A percentile compares a stretch with the other conserved stretches of the same genome.
Conservation (phyloP, 1,140 invertebrate species). For the Penaeus vannamei region DNA sequence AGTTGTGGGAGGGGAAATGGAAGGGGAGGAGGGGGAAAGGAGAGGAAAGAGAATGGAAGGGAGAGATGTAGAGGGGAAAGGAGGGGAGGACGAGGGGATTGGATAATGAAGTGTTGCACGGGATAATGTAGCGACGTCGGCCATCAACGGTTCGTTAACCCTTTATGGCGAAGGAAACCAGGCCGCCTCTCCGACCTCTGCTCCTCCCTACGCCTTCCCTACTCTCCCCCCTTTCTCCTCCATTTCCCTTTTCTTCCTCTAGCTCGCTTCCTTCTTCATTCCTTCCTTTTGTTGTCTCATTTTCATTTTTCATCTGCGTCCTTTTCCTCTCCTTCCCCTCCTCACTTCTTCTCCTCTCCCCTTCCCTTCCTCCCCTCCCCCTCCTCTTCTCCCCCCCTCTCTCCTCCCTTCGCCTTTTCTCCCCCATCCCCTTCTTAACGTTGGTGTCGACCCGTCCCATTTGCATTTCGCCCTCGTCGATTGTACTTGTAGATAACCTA, state of each 20-base stretch:
- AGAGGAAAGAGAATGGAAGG: background rate
- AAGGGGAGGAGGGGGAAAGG: background rate
- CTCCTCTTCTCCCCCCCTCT: background rate
- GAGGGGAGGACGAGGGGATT: background rate
- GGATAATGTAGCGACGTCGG: too few relatives aligned
- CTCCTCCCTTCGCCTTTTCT: background rate
- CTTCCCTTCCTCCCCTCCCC: background rate
- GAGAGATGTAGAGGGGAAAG: background rate
- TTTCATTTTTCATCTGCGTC: background rate
- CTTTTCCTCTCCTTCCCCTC: conserved; percentile 1
- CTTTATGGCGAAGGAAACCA: background rate
- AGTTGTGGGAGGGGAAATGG: background rate
- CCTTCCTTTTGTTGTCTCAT: background rate
- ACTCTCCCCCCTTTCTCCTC: background rate
- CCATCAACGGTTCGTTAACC: too few relatives aligned
- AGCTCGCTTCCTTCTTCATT: background rate
- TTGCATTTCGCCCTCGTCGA: too few relatives aligned
- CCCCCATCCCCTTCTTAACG: background rate
- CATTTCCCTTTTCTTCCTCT: background rate
- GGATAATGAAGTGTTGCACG: background rate
- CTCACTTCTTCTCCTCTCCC: too few relatives aligned
- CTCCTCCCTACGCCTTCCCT: background rate
- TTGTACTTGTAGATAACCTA: too few relatives aligned
- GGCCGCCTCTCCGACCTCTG: background rate
- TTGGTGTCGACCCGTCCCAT: too few relatives aligned